Evolutionary conservation across 2,797 vertebrate genomes (phyloP), one percentile per base, ranked within the genome.

Genomic region (Coendou prehensilis): DNA sequence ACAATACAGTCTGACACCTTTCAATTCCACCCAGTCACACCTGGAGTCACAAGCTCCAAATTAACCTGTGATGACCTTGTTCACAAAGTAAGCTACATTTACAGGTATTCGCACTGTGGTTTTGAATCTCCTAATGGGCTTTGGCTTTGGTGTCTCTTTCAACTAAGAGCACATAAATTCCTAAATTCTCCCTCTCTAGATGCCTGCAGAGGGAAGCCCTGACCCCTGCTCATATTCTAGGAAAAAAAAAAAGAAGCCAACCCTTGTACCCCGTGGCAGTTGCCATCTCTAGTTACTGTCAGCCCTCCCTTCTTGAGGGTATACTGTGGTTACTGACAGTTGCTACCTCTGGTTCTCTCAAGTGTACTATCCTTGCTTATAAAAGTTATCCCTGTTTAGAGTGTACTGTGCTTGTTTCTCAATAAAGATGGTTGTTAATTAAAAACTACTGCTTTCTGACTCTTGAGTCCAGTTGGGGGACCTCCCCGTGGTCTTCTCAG

Each of bases 261-360:
- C 37, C 18, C 37, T 11, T 37, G 69, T 1, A 23, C 37, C 11
- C 15, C 1, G 2, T 2, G 7, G 26, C 14, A 30, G 5, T 1
- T 6, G 47, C 20, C 14, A 30, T 76, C 11, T 30, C 75, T 76
- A 9, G 5, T 6, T 26, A 11, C 22, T 45, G 23, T 23, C 9
- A 0, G 2, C 13, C 69, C 22, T 6, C 23, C 22, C 41, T 45
- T 75, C 45, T 22, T 7, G 6, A 76, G 37, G 15, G 3, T 3
- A 3, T 41, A 26, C 71, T 41, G 6, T 14, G 41, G 22, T 47
- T 30, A 50, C 14, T 6, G 11, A 50, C 47, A 30, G 26, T 52
- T 30, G 45, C 45, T 50, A 50, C 47, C 28, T 30, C 28, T 47
- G 45, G 1, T 50, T 50, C 28, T 45, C n/a, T 52, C 75, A 52